phyloP scores from a whole-genome alignment of 2,113 vertebrate species.

The Ctenodactylus gundi region DNA sequence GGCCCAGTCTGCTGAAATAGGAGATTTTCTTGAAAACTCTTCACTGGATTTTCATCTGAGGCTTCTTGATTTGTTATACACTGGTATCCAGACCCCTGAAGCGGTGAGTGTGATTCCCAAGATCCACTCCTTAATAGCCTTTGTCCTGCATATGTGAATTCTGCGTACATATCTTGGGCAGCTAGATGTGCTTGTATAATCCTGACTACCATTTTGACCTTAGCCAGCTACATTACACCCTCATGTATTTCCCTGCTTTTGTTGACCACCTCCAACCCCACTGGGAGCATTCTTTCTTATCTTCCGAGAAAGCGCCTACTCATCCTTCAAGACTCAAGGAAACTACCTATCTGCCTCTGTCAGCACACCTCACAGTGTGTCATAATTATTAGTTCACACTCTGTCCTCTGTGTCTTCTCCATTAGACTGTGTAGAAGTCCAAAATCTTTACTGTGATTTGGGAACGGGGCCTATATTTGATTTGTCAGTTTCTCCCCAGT shows the following conservation, averaged over 20 bases:
- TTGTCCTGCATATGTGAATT: not conserved
- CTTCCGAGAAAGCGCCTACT: slow-evolving; percentile 48
- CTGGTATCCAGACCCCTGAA: not conserved
- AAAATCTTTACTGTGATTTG: too few species aligned
- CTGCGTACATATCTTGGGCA: not conserved
- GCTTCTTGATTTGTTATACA: not conserved
- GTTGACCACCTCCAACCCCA: not conserved
- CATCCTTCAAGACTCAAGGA: not conserved
- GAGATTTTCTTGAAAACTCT: not conserved
- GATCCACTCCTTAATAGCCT: not conserved
- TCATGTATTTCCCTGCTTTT: not conserved
- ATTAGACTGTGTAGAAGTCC: not conserved
- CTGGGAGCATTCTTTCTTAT: slow-evolving; percentile 6
- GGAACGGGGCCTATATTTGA: not conserved
- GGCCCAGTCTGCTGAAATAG: not conserved
- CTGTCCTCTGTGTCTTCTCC: not conserved
- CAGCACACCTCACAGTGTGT: not conserved
- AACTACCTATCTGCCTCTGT: not conserved
- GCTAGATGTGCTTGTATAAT: slow-evolving; percentile 1
- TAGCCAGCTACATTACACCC: slow-evolving; percentile 48
- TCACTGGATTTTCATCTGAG: not conserved
- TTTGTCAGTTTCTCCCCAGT: not conserved
- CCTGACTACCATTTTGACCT: not conserved
- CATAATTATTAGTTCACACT: not conserved
- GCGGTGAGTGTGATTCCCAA: slow-evolving; percentile 19